Evolutionary conservation across 2,797 vertebrate genomes (phyloP).

Genomic region (Cephalopachus bancanus): DNA sequence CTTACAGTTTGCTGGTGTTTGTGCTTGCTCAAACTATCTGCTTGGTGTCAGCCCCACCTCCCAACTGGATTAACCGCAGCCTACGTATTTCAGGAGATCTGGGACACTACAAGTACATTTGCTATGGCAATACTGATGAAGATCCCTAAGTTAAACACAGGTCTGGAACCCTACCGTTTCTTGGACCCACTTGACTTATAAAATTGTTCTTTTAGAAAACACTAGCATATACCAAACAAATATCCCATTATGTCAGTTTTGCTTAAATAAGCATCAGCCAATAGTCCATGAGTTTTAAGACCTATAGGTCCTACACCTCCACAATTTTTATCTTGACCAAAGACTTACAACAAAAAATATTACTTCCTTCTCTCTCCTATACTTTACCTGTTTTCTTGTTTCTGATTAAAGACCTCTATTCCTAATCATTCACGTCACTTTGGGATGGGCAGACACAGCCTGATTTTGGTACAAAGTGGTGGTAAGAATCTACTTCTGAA

Average conservation of each 20-base stretch:
- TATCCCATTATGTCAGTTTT: background rate
- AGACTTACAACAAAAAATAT: background rate
- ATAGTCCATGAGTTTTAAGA: background rate
- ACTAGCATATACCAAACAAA: background rate
- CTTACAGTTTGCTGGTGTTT: background rate
- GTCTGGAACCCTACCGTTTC: background rate
- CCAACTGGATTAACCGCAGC: background rate
- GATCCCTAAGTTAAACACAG: background rate
- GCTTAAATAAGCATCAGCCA: background rate
- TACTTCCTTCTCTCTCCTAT: background rate
- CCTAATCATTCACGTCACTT: background rate
- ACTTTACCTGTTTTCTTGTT: background rate
- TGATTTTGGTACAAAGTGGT: background rate
- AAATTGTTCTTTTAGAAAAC: background rate
- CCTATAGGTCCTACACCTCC: background rate
- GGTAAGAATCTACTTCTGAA: background rate
- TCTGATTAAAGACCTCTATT: background rate
- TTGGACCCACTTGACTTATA: background rate
- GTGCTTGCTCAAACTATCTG: background rate
- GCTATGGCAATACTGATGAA: background rate
- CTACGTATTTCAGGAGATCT: too few species aligned
- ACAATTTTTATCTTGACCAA: background rate
- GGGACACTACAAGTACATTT: background rate
- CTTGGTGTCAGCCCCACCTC: background rate
- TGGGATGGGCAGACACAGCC: background rate